Base-by-base conservation (phyloP, 2,888 invertebrate species). In the Meloe dianella region DNA sequence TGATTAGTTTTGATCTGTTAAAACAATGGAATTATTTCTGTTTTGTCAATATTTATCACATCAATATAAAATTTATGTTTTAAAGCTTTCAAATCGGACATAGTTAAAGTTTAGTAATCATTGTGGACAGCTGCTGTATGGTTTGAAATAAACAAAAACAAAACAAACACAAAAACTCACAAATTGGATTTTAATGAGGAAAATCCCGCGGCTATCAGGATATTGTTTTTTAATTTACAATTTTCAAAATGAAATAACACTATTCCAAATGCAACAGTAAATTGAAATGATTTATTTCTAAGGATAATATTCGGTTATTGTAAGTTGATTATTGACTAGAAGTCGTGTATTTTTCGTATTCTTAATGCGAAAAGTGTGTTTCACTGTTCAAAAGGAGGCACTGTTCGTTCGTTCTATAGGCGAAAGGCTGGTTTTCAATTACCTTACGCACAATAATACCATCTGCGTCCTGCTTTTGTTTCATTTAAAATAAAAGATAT, bases 61-160 rank as follows among this genome's bases (percentile, higher is more conserved):
- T 38, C n/a, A n/a, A n/a, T n/a, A n/a, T n/a, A n/a, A n/a, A n/a
- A n/a, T 32, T 2, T 12, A 32, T 32, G 32, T 27, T 63, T 41
- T 59, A 54, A 59, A 27, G 59, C 47, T 59, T 64, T 59, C 51
- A 47, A 59, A 64, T 51, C 35, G 38, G 32, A 59, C 22, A 63
- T 57, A 22, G 60, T 60, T n/a, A n/a, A n/a, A n/a, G n/a, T n/a
- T n/a, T n/a, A n/a, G n/a, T n/a, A n/a, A 63, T 57, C 60, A 63
- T 60, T 63, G 30, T 38, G 63, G 56, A 30, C 60, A 65, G 47
- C 57, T n/a, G n/a, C n/a, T n/a, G n/a, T n/a, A n/a, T 41, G 47
- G 51, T 57, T 38, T 14, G 8, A 7, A 47, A 1, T 47, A 22
- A 51, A 22, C 20, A 20, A 47, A 17, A 20, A 5, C 6, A 20